Base-by-base conservation (phyloP, 2,797 vertebrate species). In the Neosilurus hyrtlii region DNA sequence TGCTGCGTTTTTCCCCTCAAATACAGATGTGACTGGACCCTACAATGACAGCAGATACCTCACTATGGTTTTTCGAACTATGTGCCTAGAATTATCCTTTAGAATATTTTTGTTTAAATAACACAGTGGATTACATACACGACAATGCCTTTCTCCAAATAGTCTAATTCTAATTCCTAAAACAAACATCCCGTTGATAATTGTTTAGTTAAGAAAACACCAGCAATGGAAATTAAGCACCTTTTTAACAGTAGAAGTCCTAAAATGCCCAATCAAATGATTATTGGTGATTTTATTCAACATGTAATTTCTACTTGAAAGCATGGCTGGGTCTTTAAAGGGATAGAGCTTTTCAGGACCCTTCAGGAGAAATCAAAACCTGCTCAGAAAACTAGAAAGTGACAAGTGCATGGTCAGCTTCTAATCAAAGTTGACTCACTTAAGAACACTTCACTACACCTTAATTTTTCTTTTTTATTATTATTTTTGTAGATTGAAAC, bases 381-480 rank as follows among this genome's bases (percentile, higher is more conserved):
- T 56, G 67, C 62, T 65, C 57, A 71, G 24, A 75, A 63, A 59
- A 51, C 67, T n/a, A 11, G 67, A 85, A 85, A 85, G 84, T 85
- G 80, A 85, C 80, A 79, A 62, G 84, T 85, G 84, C 84, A 73
- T 62, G n/a, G 43, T 82, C 67, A 73, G 22, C 30, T 8, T 59
- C 35, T 35, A 75, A 78, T 65, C 12, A 72, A 82, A 66, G 78
- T 22, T 43, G 52, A 3, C 80, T 82, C 74, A 72, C 18, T 57
- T 79, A 20, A 18, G 52, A 51, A 82, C 26, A 57, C 79, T 82
- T 72, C 51, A 66, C 51, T 74, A 77, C 77, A 63, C 59, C 26
- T 35, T n/a, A 26, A 35, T 1, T 9, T 37, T 15, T 37, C n/a
- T 1, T 12, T 51, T 7, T 43, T 35, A 66, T 30, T 43, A 4